Evolutionary conservation across 2,797 vertebrate species (phyloP).

Genomic region (Propithecus deckenii): DNA sequence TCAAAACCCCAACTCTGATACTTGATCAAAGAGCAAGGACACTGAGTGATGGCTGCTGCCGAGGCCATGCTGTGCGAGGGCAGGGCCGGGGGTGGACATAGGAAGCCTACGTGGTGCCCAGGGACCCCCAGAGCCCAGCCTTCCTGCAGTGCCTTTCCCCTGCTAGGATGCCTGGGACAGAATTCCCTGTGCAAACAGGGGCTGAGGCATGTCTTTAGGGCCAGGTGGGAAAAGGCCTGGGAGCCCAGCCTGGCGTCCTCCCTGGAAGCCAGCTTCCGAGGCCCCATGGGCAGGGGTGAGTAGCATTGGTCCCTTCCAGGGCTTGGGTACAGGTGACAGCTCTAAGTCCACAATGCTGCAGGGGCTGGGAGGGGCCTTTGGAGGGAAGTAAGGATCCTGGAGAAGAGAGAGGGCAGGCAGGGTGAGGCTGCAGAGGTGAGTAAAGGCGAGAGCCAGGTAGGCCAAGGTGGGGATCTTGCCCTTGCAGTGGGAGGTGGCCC

Average conservation of each 20-base stretch:
- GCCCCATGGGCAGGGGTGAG: too few species aligned
- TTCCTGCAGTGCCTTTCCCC: background rate
- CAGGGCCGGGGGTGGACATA: background rate
- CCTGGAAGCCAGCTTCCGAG: background rate
- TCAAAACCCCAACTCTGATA: background rate
- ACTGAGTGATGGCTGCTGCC: background rate
- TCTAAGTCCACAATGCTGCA: background rate
- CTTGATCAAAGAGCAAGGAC: background rate
- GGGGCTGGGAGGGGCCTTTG: background rate
- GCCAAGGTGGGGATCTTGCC: background rate
- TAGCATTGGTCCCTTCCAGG: background rate
- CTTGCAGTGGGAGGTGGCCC: background rate
- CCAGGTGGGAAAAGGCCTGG: background rate
- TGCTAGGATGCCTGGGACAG: background rate
- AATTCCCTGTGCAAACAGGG: too few species aligned
- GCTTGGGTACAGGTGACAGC: background rate
- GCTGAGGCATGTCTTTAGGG: background rate
- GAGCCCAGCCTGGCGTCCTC: background rate
- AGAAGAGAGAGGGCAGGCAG: too few species aligned
- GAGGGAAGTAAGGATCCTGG: background rate
- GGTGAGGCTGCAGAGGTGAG: background rate
- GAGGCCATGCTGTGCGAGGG: background rate
- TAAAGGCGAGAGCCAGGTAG: background rate
- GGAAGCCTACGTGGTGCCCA: background rate
- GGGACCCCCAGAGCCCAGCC: background rate